Evolutionary conservation across 2,888 invertebrate genomes (phyloP), one percentile per base, ranked within the genome.

Genomic region (Andrena dorsata): DNA sequence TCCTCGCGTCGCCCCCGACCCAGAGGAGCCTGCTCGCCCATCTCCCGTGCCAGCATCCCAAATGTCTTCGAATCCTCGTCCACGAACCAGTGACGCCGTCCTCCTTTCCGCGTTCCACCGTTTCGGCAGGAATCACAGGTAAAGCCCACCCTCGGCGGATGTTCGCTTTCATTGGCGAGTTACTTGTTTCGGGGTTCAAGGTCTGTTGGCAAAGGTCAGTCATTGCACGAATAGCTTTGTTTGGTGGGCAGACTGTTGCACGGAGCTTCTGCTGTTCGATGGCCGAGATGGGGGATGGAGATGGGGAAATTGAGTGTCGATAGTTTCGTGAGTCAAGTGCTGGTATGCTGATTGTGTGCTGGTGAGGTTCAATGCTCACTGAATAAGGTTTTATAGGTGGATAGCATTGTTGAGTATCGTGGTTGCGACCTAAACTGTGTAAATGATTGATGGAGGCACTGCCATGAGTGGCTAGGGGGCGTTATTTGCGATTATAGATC

Each of bases 61-160:
- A 80, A 84, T 76, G 75, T 58, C 72, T 16, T 23, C 58, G 66
- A 79, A 70, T 73, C 58, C 66, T 71, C 35, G 32, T 20, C 35
- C 53, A 47, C 28, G 53, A 70, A 10, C 28, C 70, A 63, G 41
- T 68, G 47, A 61, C 49, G 32, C 56, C 28, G 66, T 53, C 30
- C 35, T 63, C 47, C 35, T 35, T 28, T 20, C 35, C 51, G 13
- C 20, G 20, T 16, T 23, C 23, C 26, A 65, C 26, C 56, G n/a
- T 30, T 68, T 32, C 49, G 26, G 28, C 10, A 47, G 60, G 47
- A 20, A 28, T 56, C n/a, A 47, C 74, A 80, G 80, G 74, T 84
- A 76, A 80, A 51, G n/a, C 60, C 61, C 10, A 13, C 16, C n/a
- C 26, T 32, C 20, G 16, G 26, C 23, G 8, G 56, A 26, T 23